Base-by-base conservation (phyloP, 2,888 invertebrate genomes). In the Anagyrus pseudococci region DNA sequence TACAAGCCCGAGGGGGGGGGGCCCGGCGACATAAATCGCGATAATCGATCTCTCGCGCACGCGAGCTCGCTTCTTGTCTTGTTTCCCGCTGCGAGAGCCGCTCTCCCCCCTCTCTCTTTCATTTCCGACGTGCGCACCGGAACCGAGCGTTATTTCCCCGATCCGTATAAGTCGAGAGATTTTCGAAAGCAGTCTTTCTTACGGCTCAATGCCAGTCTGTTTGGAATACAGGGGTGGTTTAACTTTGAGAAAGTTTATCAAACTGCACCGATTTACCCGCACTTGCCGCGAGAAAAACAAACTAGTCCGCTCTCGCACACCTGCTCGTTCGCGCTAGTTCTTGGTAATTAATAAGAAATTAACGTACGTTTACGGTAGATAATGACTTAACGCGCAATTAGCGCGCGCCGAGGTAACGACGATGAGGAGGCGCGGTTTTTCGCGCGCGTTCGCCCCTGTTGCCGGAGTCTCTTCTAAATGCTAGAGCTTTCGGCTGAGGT, bases 31-130 rank as follows among this genome's bases (percentile, higher is more conserved):
- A 59, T 64, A 66, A 68, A 68, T 68, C 60, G 61, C 58, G 49
- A 62, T 64, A 68, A 62, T 68, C 64, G 60, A 68, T 61, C 56
- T 58, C 29, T 4, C n/a, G 22, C n/a, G 37, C 29, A 20, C 48
- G 25, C 33, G 10, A 37, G 40, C 49, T 57, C 44, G 40, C 47
- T n/a, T n/a, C n/a, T n/a, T n/a, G n/a, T n/a, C 29, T 29, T 10
- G 20, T 43, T 4, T 17, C 19, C 13, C 15, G 4, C 2, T 44
- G 22, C 22, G 7, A 7, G 22, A 19, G 47, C 48, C 44, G 19
- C 43, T 37, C 47, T 53, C 23, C 19, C 43, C 22, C 37, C 23
- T 29, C 19, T 2, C 29, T 48, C 13, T 25, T 25, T 17, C 37
- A 20, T 43, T 15, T 43, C 19, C 1, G 40, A 6, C 17, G 37